Evolutionary conservation across 2,797 vertebrate genomes (phyloP).

Genomic region (Intellagama lesueurii): DNA sequence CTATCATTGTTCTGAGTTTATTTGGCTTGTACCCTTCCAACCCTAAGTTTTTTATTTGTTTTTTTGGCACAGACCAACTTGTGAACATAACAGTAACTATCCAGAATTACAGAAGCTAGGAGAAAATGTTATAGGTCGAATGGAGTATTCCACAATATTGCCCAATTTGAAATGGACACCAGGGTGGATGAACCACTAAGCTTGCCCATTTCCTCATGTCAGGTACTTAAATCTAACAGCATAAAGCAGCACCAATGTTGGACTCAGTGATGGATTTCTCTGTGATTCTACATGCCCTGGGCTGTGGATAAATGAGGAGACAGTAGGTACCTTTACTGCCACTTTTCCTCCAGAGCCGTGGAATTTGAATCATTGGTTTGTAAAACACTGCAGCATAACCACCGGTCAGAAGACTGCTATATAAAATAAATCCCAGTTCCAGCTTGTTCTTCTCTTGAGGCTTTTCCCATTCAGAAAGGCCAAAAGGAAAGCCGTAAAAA

Average conservation of each 20-base stretch:
- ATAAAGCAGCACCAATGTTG: not conserved
- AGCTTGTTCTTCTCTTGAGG: slow-evolving; percentile 42
- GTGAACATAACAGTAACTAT: not conserved
- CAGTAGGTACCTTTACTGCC: slow-evolving; percentile 24
- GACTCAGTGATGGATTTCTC: not conserved
- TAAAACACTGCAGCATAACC: slow-evolving; percentile 50
- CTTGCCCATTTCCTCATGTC: not conserved
- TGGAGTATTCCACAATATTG: not conserved
- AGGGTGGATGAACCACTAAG: not conserved
- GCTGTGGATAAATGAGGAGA: not conserved
- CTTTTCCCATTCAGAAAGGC: not conserved
- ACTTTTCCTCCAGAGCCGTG: not conserved
- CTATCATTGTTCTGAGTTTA: too few species aligned
- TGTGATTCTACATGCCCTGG: not conserved
- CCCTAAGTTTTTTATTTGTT: too few species aligned
- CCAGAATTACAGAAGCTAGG: not conserved
- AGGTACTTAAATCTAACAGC: not conserved
- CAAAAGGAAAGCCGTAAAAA: slow-evolving; percentile 53
- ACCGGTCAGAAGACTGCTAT: slow-evolving; percentile 32
- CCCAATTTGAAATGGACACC: not conserved
- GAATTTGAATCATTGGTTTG: not conserved
- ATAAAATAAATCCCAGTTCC: slow-evolving; percentile 53
- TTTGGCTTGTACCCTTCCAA: not conserved
- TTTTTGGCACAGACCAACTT: not conserved
- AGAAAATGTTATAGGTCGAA: not conserved